Percentiles rank a stretch among this genome's conserved stretches.
Conservation (phyloP, 2,113 vertebrate species). For the Siniperca knerii region DNA sequence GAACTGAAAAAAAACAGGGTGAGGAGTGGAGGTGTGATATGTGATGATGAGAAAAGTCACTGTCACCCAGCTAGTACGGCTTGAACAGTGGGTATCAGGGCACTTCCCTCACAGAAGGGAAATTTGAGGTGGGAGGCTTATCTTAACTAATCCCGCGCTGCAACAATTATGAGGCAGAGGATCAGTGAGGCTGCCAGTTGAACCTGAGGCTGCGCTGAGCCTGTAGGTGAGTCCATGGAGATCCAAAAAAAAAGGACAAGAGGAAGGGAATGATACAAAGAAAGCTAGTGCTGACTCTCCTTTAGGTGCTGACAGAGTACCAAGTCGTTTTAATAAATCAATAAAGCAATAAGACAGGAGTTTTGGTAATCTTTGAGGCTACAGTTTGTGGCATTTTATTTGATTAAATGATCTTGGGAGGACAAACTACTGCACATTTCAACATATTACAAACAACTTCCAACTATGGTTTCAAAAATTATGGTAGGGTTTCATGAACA, state of each 20-base stretch:
- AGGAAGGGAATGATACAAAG: not conserved
- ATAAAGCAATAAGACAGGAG: not conserved
- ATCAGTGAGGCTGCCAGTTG: not conserved
- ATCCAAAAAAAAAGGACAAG: not conserved
- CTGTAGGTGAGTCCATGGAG: constrained; percentile 1
- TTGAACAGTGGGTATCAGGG: not conserved
- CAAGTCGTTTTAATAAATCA: not conserved
- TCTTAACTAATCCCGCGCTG: not conserved
- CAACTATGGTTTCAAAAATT: not conserved
- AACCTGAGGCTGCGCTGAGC: constrained; percentile 6
- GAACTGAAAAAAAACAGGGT: not conserved
- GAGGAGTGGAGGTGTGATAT: not conserved
- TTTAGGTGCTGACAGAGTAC: not conserved
- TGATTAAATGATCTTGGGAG: not conserved
- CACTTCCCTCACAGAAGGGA: not conserved
- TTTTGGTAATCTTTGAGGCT: not conserved
- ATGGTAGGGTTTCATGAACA: not conserved
- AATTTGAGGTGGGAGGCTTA: constrained; percentile 1
- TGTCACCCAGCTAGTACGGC: not conserved
- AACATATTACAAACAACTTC: not conserved
- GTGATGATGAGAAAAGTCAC: not conserved
- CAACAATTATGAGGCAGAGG: not conserved
- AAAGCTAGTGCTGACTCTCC: not conserved
- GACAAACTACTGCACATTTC: not conserved
- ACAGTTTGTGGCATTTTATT: not conserved